phyloP scores from a whole-genome alignment of 92 coral and sea anemone species.

The Bergia puertoricense region DNA sequence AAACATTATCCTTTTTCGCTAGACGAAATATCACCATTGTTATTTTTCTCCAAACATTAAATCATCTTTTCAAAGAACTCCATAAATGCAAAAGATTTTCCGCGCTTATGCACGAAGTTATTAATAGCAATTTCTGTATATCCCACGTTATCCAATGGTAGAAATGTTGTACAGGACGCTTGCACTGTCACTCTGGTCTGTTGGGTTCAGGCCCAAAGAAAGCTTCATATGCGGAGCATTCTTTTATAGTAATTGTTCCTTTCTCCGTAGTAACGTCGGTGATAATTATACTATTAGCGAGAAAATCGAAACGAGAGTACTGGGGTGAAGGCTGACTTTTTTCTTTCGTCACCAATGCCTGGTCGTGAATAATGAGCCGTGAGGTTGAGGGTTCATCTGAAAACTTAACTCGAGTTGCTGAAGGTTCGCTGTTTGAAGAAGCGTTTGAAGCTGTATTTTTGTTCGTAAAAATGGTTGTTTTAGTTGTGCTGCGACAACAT shows the following conservation, averaged over 20 bases:
- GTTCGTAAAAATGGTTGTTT: not conserved
- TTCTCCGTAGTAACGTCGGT: constrained; percentile 96
- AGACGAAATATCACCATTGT: not conserved
- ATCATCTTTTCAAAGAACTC: no score
- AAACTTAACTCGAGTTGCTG: constrained; percentile 11
- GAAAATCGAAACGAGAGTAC: constrained; percentile 85
- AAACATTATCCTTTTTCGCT: not conserved
- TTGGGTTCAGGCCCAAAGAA: constrained; percentile 78
- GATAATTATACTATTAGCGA: constrained; percentile 92
- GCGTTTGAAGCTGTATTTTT: not conserved
- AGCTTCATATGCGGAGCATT: constrained; percentile 95
- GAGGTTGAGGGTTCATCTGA: constrained; percentile 35
- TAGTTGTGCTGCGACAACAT: constrained; percentile 21
- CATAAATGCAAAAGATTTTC: no score
- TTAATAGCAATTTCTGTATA: not conserved
- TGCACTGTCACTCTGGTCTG: constrained; percentile 37
- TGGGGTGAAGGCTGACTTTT: constrained; percentile 57
- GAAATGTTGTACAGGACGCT: not conserved
- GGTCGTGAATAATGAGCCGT: constrained; percentile 36
- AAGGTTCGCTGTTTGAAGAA: constrained; percentile 12
- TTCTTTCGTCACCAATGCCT: constrained; percentile 39
- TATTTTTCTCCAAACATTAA: not conserved
- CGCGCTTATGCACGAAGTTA: not conserved
- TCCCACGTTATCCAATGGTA: not conserved
- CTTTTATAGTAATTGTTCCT: constrained; percentile 95